A percentile compares a stretch with the other conserved stretches of the same genome.
Evolutionary conservation across 92 coral and sea anemone genomes (phyloP).

Genomic region (Phenganax marumi): DNA sequence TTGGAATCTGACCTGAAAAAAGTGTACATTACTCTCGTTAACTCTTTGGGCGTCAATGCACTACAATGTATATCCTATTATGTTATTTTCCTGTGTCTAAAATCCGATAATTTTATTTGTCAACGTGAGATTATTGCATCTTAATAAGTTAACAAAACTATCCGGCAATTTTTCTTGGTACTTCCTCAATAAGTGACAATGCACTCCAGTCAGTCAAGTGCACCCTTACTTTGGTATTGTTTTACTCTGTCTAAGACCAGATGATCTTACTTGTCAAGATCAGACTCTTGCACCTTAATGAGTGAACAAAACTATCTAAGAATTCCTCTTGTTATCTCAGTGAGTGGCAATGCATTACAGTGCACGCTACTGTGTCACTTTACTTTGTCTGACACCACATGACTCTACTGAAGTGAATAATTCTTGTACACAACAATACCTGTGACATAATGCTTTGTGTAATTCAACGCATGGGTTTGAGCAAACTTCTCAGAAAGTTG

Average conservation of each 20-base stretch:
- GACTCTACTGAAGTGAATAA: neutral
- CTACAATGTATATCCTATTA: neutral
- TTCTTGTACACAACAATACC: slow-evolving; percentile 54
- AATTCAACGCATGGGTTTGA: slow-evolving; percentile 84
- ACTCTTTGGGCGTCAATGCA: neutral
- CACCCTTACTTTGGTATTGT: too few species aligned
- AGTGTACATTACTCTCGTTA: neutral
- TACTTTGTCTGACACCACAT: too few species aligned
- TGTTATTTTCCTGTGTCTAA: too few species aligned
- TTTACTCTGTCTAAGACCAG: too few species aligned
- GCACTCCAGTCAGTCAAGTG: too few species aligned
- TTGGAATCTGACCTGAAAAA: slow-evolving; percentile 86
- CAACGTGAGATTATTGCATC: too few species aligned
- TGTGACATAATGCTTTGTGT: slow-evolving; percentile 89
- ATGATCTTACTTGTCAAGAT: too few species aligned
- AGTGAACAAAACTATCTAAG: neutral
- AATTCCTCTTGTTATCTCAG: neutral
- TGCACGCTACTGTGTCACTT: too few species aligned
- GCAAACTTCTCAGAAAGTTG: slow-evolving; percentile 95
- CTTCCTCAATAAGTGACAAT: too few species aligned
- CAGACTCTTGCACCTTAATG: neutral
- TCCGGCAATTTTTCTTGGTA: too few species aligned
- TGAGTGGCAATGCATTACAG: neutral
- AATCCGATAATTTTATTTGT: too few species aligned
- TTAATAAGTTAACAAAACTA: too few species aligned